These are phyloP conservation scores for Oxyruncus cristatus DNA, from an alignment of 2,113 vertebrate species.

Conservation along the genomic window DNA sequence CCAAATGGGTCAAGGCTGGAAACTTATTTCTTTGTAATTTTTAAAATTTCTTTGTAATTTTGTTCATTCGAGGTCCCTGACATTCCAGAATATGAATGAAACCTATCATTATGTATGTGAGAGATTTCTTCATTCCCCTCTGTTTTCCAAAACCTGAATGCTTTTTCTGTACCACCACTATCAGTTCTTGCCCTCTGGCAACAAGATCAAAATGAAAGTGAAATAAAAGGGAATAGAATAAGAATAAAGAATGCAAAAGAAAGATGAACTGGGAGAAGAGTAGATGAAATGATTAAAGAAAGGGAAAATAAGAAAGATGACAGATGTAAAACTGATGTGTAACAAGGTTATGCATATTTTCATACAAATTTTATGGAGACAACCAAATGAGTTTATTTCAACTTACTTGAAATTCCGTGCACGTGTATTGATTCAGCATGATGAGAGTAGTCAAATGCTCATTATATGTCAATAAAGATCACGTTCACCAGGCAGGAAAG, in stretches of 20 bases:
- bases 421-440: neutral
- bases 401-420: neutral
- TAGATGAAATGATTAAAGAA: neutral
- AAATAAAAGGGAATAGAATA: neutral
- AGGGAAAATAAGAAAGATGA: neutral
- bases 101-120: neutral
- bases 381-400: neutral
- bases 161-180: neutral
- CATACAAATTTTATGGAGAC: neutral
- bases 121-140: neutral
- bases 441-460: neutral
- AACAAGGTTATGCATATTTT: neutral
- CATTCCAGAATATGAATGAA: neutral
- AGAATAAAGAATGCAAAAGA: neutral
- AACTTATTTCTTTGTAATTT: neutral
- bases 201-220: constrained; percentile 12
- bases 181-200: neutral
- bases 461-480: neutral
- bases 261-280: neutral
- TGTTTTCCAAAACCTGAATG: neutral
- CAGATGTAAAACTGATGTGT: neutral
- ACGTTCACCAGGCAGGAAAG: neutral
- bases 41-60: neutral
- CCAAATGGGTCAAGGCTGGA: neutral
- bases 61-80: neutral